Evolutionary conservation across 2,888 invertebrate genomes (phyloP), one percentile per base, ranked within the genome.

Genomic region (Kryphioiulus occultus): DNA sequence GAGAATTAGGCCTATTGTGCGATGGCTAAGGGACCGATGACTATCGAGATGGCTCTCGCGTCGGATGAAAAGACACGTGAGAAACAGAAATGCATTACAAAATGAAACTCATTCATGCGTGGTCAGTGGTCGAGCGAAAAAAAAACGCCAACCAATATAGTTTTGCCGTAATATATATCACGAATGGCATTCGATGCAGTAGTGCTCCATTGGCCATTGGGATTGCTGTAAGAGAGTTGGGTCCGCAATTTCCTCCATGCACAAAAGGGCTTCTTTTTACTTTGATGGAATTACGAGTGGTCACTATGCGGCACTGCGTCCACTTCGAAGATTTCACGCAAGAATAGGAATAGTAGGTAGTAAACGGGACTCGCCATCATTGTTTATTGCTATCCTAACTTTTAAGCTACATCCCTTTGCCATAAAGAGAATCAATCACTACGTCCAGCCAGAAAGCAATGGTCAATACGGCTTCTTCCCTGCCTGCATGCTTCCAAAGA

Each of bases 351-450:
- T 84, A 22, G 84, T n/a, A 59, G 59, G 59, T 84, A 84, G 84
- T 84, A 84, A 84, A 84, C 84, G 84, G 84, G 84, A 32, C 17
- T 39, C 32, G 84, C 84, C 84, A 84, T 84, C 84, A 84, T 84
- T 84, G 84, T 84, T 84, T 84, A 84, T 84, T 84, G 84, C 84
- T 35, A 32, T 84, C 39, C 84, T 84, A 84, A 84, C 84, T 84
- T 84, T 84, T 84, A 84, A 84, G 84, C 84, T 84, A 84, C 84
- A 84, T 39, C 84, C 39, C 84, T 84, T 84, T 32, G 35, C 84
- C 84, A 84, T 84, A 84, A 84, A 84, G 84, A 39, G 84, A 84
- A 84, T 84, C 84, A 84, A 84, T 84, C 84, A 84, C 84, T 84
- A 39, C 39, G 32, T 84, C 84, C 7, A 84, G 19, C 19, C 10